Base-by-base conservation (phyloP, 2,888 invertebrate genomes). In the Yponomeuta plumbellus region DNA sequence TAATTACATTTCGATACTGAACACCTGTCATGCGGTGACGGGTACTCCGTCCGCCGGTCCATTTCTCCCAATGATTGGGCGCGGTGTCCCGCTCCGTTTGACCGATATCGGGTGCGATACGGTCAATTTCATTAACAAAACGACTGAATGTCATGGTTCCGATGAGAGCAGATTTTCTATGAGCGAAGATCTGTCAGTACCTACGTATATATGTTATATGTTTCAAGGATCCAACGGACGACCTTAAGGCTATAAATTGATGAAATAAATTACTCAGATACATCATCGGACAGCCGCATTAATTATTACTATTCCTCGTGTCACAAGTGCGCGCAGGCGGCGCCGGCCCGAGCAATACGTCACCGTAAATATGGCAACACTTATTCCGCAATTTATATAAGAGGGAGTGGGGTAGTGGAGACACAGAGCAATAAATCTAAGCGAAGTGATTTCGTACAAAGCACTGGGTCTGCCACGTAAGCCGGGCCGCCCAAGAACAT, bases 301-400 rank as follows among this genome's bases (percentile, higher is more conserved):
- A 88, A 85, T 88, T 80, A 88, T 88, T 84, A 88, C 88, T 85
- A 88, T 81, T 85, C 64, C 66, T n/a, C 81, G 77, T 73, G 72
- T 76, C 74, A 70, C 75, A 78, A 84, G 79, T 80, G 44, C 81
- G 78, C 78, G 76, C 87, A 87, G 86, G 84, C 86, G 88, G 86
- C 81, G 78, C 78, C 72, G 80, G 84, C 87, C 88, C 88, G 88
- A 86, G 87, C 85, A 83, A 87, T 80, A 88, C 86, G 88, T 89
- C 90, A 88, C 87, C 82, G 86, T 89, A 90, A 91, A 90, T 90
- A 90, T 90, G 88, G 88, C 84, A 88, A 89, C 88, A 90, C 88
- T 90, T 88, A 88, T 88, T 89, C 81, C 79, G 83, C 84, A 81
- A 91, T 90, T 90, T 89, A 88, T 90, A 80, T 78, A 72, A 81